A percentile compares a stretch with the other conserved stretches of the same genome.
phyloP scores from a whole-genome alignment of 2,888 invertebrate species.

The Spatulosminthurus flaviceps region DNA sequence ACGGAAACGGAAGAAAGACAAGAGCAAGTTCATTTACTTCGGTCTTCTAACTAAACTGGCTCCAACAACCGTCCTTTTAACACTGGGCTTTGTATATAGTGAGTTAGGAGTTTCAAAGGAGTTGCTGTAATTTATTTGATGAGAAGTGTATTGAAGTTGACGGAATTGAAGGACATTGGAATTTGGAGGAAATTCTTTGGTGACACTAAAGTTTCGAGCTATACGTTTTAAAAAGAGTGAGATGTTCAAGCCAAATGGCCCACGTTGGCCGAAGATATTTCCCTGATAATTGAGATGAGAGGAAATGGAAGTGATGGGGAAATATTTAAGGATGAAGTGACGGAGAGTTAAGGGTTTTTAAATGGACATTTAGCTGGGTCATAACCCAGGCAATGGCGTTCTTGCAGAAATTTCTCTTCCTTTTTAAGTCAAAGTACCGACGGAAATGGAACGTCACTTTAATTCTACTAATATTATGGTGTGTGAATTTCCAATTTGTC shows the following conservation, averaged over 20 bases:
- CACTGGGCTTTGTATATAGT: not conserved
- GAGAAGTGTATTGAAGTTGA: no score
- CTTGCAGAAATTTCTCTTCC: constrained; percentile 85
- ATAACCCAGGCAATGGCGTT: constrained; percentile 68
- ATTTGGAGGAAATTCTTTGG: no score
- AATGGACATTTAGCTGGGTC: not conserved
- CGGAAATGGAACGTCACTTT: constrained; percentile 67
- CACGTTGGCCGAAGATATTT: no score
- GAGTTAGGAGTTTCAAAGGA: no score
- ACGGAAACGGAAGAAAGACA: constrained; percentile 9
- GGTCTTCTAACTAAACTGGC: not conserved
- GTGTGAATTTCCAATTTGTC: constrained; percentile 45
- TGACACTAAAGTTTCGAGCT: no score
- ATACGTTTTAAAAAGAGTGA: no score
- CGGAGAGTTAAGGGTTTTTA: not conserved
- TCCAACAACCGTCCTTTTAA: no score
- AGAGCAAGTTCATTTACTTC: constrained; percentile 7
- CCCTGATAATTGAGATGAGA: no score
- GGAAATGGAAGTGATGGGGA: not conserved
- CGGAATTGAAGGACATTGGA: no score
- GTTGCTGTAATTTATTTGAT: no score
- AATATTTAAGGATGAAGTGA: no score
- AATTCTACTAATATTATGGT: constrained; percentile 10
- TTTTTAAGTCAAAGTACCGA: constrained; percentile 85
- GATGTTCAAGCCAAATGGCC: no score